Evolutionary conservation across 2,888 invertebrate genomes (phyloP).

Genomic region (Cephus pygmeus): DNA sequence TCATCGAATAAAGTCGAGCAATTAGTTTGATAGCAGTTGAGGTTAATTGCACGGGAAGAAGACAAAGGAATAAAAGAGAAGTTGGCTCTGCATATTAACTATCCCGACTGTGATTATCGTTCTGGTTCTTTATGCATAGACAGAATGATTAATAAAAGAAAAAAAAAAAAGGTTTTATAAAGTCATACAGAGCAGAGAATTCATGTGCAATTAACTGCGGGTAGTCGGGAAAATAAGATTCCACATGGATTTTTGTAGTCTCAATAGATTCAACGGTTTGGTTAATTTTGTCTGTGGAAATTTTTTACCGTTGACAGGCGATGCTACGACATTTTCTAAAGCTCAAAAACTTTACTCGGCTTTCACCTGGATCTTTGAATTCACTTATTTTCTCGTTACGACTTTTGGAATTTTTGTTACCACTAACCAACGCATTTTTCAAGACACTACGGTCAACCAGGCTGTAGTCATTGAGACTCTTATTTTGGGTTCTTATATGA

Average conservation of each 20-base stretch:
- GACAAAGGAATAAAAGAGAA: background rate
- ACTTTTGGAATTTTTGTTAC: constrained; percentile 24
- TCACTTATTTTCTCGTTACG: constrained; percentile 9
- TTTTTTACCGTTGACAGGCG: constrained; percentile 29
- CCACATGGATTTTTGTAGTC: constrained; percentile 33
- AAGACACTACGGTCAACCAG: constrained; percentile 27
- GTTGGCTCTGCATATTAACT: background rate
- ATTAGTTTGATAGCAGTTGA: constrained; percentile 5
- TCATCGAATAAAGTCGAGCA: too few species aligned
- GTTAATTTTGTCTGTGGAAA: constrained; percentile 39
- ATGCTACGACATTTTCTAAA: constrained; percentile 6
- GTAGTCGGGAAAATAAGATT: too few species aligned
- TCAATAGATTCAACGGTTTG: constrained; percentile 33
- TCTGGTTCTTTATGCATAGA: background rate
- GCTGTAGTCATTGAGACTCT: constrained; percentile 30
- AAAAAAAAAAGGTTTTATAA: too few species aligned
- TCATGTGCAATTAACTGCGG: too few species aligned
- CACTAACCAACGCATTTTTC: constrained; percentile 23
- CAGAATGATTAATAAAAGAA: too few species aligned
- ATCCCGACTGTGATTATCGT: background rate
- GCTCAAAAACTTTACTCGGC: constrained; percentile 21
- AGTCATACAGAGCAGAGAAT: too few species aligned
- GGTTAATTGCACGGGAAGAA: background rate
- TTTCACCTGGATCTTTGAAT: constrained; percentile 26
- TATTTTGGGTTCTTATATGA: constrained; percentile 27